Evolutionary conservation across 2,113 vertebrate species (phyloP), one percentile per base, ranked within the genome.

Genomic region (Gulo gulo): DNA sequence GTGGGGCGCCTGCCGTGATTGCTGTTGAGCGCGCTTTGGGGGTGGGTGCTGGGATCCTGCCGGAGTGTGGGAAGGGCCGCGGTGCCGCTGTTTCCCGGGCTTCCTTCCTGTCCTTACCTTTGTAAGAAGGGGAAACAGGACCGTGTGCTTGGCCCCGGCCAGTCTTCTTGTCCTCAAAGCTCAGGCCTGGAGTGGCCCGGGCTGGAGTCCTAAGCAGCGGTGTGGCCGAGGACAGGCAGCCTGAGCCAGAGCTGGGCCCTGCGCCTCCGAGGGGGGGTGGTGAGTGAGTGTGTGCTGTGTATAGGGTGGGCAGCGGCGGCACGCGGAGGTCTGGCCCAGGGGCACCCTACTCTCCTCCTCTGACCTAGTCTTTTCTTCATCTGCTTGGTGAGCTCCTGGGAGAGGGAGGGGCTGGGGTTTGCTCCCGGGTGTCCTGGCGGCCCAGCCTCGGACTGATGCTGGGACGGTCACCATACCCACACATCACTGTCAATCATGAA

Each of bases 11-110:
- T 87, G 95, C 97, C 91, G 47, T 97, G 97, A 97, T 97, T 95
- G 97, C 97, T 89, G 97, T 96, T 97, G 98, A 98, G 97, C 95
- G 92, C 90, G 74, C 86, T 97, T 98, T 24, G 6, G 95, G 88
- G 97, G 73, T 52, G 55, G 55, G 55, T 7, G 20, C 96, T 95
- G 91, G 81, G 95, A 97, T 96, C 92, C 91, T 86, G 94, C 47
- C 4, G 13, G 14, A 20, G 20, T 18, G 23, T 4, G 80, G 42
- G 24, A 12, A 36, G 55, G 76, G 21, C 26, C 6, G 6, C n/a
- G 39, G 57, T 14, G 39, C 47, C 29, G 26, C 26, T 18, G 42
- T 31, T 9, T 26, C 16, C 81, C 36, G 0, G 39, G 59, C 50
- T 13, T 45, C 61, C 85, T 21, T 52, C 59, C 29, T 11, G 0